Percentiles rank a stretch among this genome's conserved stretches.
Conservation (phyloP, 2,113 vertebrate genomes). For the Chelonoidis abingdonii region DNA sequence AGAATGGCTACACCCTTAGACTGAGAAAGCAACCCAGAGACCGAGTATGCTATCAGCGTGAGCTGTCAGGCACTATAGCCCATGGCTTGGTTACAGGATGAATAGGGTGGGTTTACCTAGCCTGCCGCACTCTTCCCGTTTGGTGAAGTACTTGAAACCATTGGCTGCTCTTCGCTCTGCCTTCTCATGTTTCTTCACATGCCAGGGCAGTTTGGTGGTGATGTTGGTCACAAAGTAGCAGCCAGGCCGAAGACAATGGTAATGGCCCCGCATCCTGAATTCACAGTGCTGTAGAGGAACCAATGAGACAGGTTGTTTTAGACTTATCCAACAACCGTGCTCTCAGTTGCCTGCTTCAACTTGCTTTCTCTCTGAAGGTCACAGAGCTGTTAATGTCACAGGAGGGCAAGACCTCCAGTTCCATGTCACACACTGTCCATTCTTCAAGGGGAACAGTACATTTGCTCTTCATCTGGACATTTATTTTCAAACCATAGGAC, state of each 20-base stretch:
- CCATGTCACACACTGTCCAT: background rate
- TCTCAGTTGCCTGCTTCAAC: background rate
- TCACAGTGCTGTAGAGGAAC: constrained; percentile 90
- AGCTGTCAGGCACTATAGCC: background rate
- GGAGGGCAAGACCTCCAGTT: background rate
- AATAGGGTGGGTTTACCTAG: constrained; percentile 81
- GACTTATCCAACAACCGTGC: accelerated
- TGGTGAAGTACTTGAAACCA: constrained; percentile 99
- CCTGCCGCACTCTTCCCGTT: constrained; percentile 95
- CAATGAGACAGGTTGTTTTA: background rate
- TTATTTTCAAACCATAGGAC: background rate
- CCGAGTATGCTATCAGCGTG: background rate
- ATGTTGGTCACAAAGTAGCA: constrained; percentile 99
- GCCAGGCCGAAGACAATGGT: constrained; percentile 95
- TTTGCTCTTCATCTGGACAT: background rate
- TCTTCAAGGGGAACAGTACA: background rate
- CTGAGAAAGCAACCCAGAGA: background rate
- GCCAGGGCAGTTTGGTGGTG: constrained; percentile 99
- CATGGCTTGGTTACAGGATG: background rate
- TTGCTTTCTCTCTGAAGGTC: background rate
- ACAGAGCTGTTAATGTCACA: background rate
- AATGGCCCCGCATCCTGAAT: constrained; percentile 98
- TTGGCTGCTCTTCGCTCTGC: constrained; percentile 97
- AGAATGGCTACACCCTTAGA: background rate
- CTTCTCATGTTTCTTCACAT: constrained; percentile 98